Conservation (phyloP, 1,140 invertebrate genomes). For the Drosophila neocordata region DNA sequence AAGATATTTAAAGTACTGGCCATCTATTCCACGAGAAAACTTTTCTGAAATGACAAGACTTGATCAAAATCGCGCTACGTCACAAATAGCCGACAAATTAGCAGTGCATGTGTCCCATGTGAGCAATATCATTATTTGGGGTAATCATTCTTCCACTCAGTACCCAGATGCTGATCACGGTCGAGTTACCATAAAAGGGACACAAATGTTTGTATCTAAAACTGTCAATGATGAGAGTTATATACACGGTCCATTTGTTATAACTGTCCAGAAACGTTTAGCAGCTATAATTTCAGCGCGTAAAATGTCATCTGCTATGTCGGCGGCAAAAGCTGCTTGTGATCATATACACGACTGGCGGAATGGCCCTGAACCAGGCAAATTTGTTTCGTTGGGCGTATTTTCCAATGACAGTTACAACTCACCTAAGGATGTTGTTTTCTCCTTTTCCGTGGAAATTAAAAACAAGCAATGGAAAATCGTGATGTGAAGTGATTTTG, state of each 20-base stretch:
- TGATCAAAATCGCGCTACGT: conserved; percentile 98
- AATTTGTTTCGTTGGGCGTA: conserved; percentile 99
- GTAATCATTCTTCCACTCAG: conserved; percentile 99
- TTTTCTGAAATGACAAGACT: conserved; percentile 99
- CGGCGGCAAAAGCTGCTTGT: conserved; percentile 98
- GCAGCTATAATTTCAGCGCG: conserved; percentile 98
- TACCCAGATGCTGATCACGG: conserved; percentile 98
- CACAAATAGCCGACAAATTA: conserved; percentile 89
- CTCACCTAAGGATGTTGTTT: conserved; percentile 94
- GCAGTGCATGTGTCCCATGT: conserved; percentile 89
- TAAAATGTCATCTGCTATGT: conserved; percentile 99
- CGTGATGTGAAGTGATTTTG: conserved; percentile 94
- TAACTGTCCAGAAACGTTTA: conserved; percentile 98
- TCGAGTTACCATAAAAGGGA: conserved; percentile 85
- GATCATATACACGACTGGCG: conserved; percentile 99
- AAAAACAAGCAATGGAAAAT: conserved; percentile 93
- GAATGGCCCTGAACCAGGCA: conserved; percentile 90
- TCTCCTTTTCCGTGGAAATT: conserved; percentile 96
- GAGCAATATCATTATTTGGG: conserved; percentile 98
- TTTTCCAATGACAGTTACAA: conserved; percentile 98
- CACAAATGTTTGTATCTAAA: conserved; percentile 86
- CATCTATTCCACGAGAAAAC: conserved; percentile 97
- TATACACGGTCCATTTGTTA: conserved; percentile 92
- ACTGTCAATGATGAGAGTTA: conserved; percentile 90
- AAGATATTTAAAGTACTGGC: conserved; percentile 99